Conservation (phyloP, 2,797 vertebrate species). For the Lepus oiostolus region DNA sequence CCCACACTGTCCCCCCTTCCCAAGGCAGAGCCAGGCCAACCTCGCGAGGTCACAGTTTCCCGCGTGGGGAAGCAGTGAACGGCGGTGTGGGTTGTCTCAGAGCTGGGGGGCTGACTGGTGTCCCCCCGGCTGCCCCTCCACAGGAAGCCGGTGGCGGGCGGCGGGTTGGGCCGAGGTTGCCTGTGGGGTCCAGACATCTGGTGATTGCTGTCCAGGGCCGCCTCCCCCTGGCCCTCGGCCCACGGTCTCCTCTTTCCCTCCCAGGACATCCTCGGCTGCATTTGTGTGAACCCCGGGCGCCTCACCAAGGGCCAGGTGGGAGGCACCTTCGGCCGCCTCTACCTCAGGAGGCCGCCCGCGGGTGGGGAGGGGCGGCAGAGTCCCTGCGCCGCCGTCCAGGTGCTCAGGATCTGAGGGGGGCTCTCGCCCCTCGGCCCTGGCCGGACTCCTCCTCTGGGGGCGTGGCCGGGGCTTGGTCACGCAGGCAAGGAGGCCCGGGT, state of each 20-base stretch:
- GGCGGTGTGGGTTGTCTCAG: background rate
- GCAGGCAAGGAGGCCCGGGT: no score
- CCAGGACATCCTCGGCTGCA: slow-evolving; percentile 93
- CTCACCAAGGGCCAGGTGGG: slow-evolving; percentile 97
- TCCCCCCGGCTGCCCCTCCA: background rate
- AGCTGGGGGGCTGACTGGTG: background rate
- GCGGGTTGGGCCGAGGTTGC: background rate
- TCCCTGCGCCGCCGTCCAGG: slow-evolving; percentile 92
- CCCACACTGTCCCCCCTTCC: background rate
- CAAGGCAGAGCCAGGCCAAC: background rate
- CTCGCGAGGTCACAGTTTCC: background rate
- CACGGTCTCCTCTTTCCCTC: background rate
- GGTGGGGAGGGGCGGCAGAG: slow-evolving; percentile 79
- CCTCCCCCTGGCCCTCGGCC: background rate
- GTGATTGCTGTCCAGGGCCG: background rate
- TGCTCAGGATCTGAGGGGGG: slow-evolving; percentile 93
- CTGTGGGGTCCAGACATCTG: background rate
- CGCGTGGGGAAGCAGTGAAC: background rate
- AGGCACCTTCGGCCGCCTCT: slow-evolving; percentile 93
- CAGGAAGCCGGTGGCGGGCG: background rate
- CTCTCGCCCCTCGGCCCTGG: no score
- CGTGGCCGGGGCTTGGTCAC: background rate
- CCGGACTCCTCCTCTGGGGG: no score
- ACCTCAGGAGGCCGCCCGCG: slow-evolving; percentile 83
- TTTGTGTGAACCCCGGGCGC: slow-evolving; percentile 96